Base-by-base conservation (phyloP, 2,888 invertebrate species). In the Nomada flava region DNA sequence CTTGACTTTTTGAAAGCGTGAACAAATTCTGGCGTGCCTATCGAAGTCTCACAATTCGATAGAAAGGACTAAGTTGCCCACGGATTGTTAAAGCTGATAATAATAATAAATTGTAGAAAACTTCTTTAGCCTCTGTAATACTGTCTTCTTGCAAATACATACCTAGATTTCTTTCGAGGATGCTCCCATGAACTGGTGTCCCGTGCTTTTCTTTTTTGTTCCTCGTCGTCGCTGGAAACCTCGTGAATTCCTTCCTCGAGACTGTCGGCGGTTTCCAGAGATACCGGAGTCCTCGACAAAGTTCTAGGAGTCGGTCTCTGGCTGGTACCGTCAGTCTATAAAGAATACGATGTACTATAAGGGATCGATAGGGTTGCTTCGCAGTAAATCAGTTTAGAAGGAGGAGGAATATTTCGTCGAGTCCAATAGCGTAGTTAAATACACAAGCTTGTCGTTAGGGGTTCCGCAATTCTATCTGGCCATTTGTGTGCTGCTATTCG, bases 281-380 rank as follows among this genome's bases (percentile, higher is more conserved):
- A 91, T 42, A 88, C 80, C 26, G 91, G 90, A 55, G 93, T 91
- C 70, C 92, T 89, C 44, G 91, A 92, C 52, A 88, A 85, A 83
- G 90, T 93, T 18, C 88, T 86, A n/a, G 91, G 91, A 23, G 90
- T 89, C n/a, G 87, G 88, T 62, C 89, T 82, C 76, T 89, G 91
- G 82, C 92, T 92, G 86, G 90, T 93, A 84, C 89, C 91, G 78
- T 93, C 93, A 80, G 91, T 92, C 93, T 93, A 84, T 62, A 15
- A 76, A 73, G 36, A 65, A 73, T 53, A 11, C 47, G 13, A 74
- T n/a, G 29, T 10, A 53, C 20, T 20, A 26, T 13, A 36, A 50
- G 52, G 60, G 42, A 71, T 72, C 55, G 50, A 64, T 47, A 68
- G 18, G 36, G 26, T 2, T 67, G n/a, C 44, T 50, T 50, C 44